Percentiles rank a stretch among this genome's conserved stretches.
Conservation (phyloP, 2,797 vertebrate species). For the Miichthys miiuy region DNA sequence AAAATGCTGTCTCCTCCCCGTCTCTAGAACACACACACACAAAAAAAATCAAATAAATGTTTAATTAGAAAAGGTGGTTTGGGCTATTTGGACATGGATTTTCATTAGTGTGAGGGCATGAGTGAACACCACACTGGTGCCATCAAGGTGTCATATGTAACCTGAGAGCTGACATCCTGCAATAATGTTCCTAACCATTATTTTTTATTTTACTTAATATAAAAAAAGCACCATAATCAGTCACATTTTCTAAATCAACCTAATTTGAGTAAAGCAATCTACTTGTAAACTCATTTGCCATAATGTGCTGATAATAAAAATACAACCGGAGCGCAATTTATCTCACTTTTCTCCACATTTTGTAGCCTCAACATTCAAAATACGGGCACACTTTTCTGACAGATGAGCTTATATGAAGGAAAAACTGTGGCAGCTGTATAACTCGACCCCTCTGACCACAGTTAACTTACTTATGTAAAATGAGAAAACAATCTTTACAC, state of each 20-base stretch:
- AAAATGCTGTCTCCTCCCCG: conserved; percentile 32
- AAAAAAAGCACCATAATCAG: conserved; percentile 7
- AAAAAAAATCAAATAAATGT: conserved; percentile 47
- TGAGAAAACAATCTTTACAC: conserved; percentile 55
- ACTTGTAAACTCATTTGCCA: conserved; percentile 14
- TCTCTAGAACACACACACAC: conserved; percentile 27
- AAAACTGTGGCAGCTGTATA: conserved; percentile 29
- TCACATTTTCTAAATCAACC: conserved; percentile 12
- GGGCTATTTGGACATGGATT: conserved; percentile 38
- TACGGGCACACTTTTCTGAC: background rate
- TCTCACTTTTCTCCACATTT: conserved; percentile 13
- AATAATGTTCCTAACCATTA: background rate
- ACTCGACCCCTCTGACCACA: conserved; percentile 19
- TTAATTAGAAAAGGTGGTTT: conserved; percentile 53
- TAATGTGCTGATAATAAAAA: conserved; percentile 27
- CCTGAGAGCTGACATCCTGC: conserved; percentile 9
- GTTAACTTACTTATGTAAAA: conserved; percentile 44
- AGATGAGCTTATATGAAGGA: conserved; percentile 33
- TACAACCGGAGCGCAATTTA: conserved; percentile 22
- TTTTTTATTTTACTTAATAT: background rate
- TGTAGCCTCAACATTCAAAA: conserved; percentile 7
- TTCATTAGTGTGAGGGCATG: conserved; percentile 24
- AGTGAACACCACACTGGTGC: conserved; percentile 23
- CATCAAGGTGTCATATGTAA: conserved; percentile 21
- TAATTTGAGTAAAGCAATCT: conserved; percentile 19